phyloP scores from a whole-genome alignment of 2,797 vertebrate genomes.

The Enteromius treurensis region DNA sequence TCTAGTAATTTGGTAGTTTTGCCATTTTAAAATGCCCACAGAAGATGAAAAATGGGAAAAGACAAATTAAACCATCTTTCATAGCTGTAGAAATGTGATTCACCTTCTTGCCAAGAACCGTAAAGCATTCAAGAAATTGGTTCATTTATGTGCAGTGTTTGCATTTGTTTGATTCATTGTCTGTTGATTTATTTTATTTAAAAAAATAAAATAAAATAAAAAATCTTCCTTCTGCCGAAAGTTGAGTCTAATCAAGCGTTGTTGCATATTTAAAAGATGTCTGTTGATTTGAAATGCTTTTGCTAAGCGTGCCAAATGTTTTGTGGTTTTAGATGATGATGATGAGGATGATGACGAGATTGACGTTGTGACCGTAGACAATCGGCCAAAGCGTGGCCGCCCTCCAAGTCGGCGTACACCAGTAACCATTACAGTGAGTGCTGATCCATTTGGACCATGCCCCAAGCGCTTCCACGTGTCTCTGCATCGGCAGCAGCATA shows the following conservation, averaged over 20 bases:
- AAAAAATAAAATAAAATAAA: too few species aligned
- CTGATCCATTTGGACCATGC: conserved; percentile 86
- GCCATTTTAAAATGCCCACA: neutral
- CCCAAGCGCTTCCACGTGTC: conserved; percentile 94
- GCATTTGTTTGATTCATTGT: neutral
- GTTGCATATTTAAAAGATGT: neutral
- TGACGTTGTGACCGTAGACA: conserved; percentile 94
- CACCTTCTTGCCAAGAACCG: too few species aligned
- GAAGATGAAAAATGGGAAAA: too few species aligned
- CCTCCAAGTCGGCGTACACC: conserved; percentile 83
- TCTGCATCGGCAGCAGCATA: conserved; percentile 94
- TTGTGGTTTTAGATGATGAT: conserved; percentile 72
- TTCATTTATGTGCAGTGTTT: neutral
- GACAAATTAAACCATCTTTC: too few species aligned
- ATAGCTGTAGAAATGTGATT: too few species aligned
- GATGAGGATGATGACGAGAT: conserved; percentile 87
- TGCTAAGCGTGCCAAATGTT: conserved; percentile 39
- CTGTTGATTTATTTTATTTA: accelerated
- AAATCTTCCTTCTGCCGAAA: too few species aligned
- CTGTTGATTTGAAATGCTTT: neutral
- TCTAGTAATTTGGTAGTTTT: neutral
- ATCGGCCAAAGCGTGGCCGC: conserved; percentile 85
- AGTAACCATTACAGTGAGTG: conserved; percentile 89
- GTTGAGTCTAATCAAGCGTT: neutral
- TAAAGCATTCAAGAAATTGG: too few species aligned